Base-by-base conservation (phyloP, 2,888 invertebrate species). In the Neoaliturus tenellus region DNA sequence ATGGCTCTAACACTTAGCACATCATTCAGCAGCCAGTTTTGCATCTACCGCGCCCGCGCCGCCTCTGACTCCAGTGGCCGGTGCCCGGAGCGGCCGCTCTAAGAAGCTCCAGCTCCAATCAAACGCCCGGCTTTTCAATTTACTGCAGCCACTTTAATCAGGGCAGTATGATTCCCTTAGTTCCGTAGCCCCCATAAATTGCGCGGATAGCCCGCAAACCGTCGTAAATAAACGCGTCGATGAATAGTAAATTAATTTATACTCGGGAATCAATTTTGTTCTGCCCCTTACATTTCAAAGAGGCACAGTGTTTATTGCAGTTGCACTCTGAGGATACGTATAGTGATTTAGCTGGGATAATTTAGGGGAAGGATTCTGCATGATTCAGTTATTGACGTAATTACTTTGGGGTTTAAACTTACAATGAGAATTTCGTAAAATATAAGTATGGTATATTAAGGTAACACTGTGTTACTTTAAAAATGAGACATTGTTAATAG, bases 211-310 rank as follows among this genome's bases (percentile, higher is more conserved):
- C 62, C 62, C 62, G 31, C 28, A 28, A 62, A 62, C 62, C 62
- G 28, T 62, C 62, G 62, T 62, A 62, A 62, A 62, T 62, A 62
- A 62, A 31, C 31, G 8, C 62, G 62, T 62, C 62, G 62, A 62
- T 62, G 62, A 62, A 62, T 62, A 62, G 62, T 62, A 62, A 62
- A 62, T 62, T 62, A 62, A 62, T 62, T 62, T 62, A 62, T 62
- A 62, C 25, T 31, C 62, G 12, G 4, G 62, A 31, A 62, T 62
- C 62, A 31, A 62, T 62, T 62, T 31, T 5, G 31, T 62, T 28
- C 51, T 14, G 51, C 20, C 23, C 51, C 51, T 23, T 20, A 51
- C 51, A 23, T 23, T 51, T 51, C 20, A 23, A 2, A 23, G 23
- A 23, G 51, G 51, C 23, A 4, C 20, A 10, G 23, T 4, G n/a